These are phyloP conservation scores for Zeuzera pyrina DNA, from an alignment of 2,888 invertebrate species.

Conservation along the genomic window DNA sequence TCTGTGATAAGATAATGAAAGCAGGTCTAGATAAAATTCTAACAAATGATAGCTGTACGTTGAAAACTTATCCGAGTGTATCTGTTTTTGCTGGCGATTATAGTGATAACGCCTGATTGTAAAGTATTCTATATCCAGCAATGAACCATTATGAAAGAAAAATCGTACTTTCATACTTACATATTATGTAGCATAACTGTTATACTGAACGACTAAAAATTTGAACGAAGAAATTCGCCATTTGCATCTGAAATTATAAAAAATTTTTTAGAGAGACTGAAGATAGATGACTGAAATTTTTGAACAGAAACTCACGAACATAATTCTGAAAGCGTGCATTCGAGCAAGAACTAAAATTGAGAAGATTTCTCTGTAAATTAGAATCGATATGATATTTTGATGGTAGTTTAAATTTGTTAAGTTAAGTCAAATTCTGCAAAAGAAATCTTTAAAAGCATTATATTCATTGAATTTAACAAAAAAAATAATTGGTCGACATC, in stretches of 20 bases:
- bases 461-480: no score
- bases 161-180: background rate
- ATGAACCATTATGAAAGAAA: background rate
- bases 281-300: no score
- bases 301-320: no score
- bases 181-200: background rate
- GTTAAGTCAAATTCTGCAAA: no score
- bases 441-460: no score
- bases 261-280: background rate
- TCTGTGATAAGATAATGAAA: constrained; percentile 62
- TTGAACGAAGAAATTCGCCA: background rate
- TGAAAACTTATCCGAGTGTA: constrained; percentile 29
- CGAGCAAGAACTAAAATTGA: no score
- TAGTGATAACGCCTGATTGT: constrained; percentile 47
- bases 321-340: no score
- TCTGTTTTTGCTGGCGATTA: constrained; percentile 58
- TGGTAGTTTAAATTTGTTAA: no score
- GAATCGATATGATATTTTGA: no score
- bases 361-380: no score
- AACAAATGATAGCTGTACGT: constrained; percentile 42
- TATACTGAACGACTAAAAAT: background rate
- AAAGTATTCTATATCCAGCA: constrained; percentile 19
- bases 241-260: background rate
- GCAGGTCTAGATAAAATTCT: constrained; percentile 70
- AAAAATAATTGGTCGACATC: no score